Evolutionary conservation across 2,113 vertebrate species (phyloP).

Genomic region (Erinaceus europaeus): DNA sequence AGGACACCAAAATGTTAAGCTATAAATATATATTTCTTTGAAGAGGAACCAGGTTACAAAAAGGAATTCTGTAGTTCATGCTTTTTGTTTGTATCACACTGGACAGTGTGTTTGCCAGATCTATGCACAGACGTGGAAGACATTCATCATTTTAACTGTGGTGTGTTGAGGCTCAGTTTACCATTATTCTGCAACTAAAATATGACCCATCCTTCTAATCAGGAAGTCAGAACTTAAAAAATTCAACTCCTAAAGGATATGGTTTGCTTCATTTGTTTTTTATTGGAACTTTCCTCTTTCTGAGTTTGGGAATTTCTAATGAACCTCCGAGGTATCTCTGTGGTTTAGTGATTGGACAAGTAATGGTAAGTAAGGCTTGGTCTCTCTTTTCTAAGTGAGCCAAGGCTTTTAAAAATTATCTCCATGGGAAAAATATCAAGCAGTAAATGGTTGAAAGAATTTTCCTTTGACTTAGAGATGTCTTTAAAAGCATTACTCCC

Average conservation of each 20-base stretch:
- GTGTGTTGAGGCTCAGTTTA: neutral
- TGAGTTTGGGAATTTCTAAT: constrained; percentile 72
- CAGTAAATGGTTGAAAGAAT: constrained; percentile 43
- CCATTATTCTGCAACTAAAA: constrained; percentile 36
- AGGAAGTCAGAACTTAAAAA: constrained; percentile 53
- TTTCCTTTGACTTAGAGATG: constrained; percentile 50
- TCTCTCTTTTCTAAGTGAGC: constrained; percentile 50
- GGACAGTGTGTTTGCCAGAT: neutral
- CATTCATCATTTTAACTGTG: neutral
- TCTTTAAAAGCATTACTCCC: neutral
- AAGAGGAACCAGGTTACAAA: neutral
- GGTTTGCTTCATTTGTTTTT: constrained; percentile 59
- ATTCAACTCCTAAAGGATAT: constrained; percentile 45
- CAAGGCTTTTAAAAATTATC: constrained; percentile 67
- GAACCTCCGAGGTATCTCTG: constrained; percentile 67
- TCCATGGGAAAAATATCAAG: constrained; percentile 66
- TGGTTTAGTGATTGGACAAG: constrained; percentile 53
- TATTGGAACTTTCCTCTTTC: constrained; percentile 60
- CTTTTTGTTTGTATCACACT: neutral
- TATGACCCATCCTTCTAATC: constrained; percentile 31
- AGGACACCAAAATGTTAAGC: neutral
- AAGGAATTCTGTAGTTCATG: neutral
- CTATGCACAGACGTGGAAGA: neutral
- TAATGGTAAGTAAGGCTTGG: constrained; percentile 50
- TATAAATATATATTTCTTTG: neutral